Base-by-base conservation (phyloP, 2,113 vertebrate genomes). In the Alethe castanea region DNA sequence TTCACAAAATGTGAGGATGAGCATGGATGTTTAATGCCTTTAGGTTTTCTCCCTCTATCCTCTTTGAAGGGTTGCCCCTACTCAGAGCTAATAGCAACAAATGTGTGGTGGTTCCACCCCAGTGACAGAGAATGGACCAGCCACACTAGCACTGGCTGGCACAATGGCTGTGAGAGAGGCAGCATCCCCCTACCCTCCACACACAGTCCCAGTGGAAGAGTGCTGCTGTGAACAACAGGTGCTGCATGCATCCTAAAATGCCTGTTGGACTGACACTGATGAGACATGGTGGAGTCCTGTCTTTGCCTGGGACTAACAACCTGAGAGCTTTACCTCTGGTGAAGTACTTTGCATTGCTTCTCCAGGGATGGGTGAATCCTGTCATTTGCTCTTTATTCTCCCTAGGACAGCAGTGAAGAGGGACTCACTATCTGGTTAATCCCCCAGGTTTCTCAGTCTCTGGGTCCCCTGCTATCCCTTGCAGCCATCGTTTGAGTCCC, bases 121-220 rank as follows among this genome's bases (percentile, higher is more conserved):
- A 17, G 29, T 10, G 11, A 6, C 3, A 2, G 33, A 33, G 19
- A 56, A 61, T 6, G 17, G 65, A 11, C 19, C 50, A 33, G 2
- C 5, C 23, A 29, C 23, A 16, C 15, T 67, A 52, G 44, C 57
- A 24, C 14, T 57, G 18, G 8, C 25, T 59, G 40, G 18, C 4
- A 8, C 4, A 19, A 13, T 1, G 2, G 8, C 70, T 74, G 20
- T 0, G 0, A 28, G 77, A 40, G 26, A 47, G 33, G 9, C 8
- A 48, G 19, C 1, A 1, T 35, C 23, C 60, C 25, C 42, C 70
- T 35, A 12, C 13, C 7, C 15, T 86, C 24, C 42, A 26, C 23
- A 5, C 2, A 14, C 20, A 33, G 11, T 14, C 26, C 35, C 35
- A 16, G 26, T 14, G 42, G 47, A 54, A 70, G n/a, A 48, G 19